Evolutionary conservation across 2,888 invertebrate species (phyloP), one percentile per base, ranked within the genome.

Genomic region (Dysmachus trigonus): DNA sequence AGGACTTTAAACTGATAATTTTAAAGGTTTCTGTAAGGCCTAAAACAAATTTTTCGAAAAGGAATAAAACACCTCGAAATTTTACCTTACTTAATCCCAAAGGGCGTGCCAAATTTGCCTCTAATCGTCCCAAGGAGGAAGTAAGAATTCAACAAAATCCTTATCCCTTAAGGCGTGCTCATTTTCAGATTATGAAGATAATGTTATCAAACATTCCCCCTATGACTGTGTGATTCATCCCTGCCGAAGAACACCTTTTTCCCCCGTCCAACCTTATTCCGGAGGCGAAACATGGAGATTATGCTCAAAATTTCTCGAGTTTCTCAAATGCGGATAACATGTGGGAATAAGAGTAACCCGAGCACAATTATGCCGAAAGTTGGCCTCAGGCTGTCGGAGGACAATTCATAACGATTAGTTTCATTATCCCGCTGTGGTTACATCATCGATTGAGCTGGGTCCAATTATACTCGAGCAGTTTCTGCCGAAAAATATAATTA

Each of bases 311-410:
- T 41, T 27, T 18, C 77, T 62, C 77, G 18, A 77, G 77, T 41
- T 41, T 77, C 77, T 35, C 27, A 35, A 27, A 77, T 41, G 77
- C 33, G 47, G 41, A 41, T 22, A 27, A 41, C 77, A 27, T 47
- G 41, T 77, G 77, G 77, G 77, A 77, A 77, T 77, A 35, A 41
- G 35, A 27, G 30, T 22, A 77, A 22, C 77, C 22, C 38, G 77
- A 77, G 77, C 47, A 77, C 77, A 77, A 77, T 77, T 77, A 77
- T 47, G 77, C 41, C 38, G 38, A 77, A 77, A 77, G 41, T 77
- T 77, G 38, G 47, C 41, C 77, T 30, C 77, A 18, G 38, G 38
- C 38, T 77, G 41, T 22, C 41, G n/a, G 33, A 73, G 35, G 73
- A 73, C 31, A 35, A 73, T 35, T 73, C 73, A 73, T 73, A 18